These are phyloP conservation scores for Ceratina japonica DNA, from an alignment of 1,140 invertebrate genomes.

Conservation along the genomic window DNA sequence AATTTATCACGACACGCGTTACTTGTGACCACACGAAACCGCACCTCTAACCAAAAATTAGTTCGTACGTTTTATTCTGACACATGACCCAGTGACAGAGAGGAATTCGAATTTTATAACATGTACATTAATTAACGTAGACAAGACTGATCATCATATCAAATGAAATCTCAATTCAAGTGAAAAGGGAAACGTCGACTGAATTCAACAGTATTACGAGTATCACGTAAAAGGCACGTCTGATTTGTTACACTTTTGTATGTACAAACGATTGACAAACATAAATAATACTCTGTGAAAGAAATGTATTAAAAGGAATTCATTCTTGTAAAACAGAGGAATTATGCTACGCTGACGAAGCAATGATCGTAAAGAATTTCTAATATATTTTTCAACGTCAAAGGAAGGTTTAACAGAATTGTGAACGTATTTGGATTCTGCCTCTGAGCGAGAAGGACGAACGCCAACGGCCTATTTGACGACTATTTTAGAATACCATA, in stretches of 20 bases:
- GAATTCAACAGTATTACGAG: constrained; percentile 32
- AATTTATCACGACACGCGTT: not conserved
- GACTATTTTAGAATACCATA: not conserved
- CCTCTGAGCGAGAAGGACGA: not conserved
- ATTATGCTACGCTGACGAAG: not conserved
- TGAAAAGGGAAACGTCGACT: not conserved
- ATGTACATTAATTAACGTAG: constrained; percentile 9
- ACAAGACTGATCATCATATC: constrained; percentile 18
- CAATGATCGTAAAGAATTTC: not conserved
- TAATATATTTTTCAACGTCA: not conserved
- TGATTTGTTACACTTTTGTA: too few species aligned
- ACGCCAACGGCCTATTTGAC: not conserved
- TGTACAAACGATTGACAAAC: not conserved
- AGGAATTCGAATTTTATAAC: not conserved
- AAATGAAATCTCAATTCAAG: constrained; percentile 1
- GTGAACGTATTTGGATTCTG: not conserved
- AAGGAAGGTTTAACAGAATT: not conserved
- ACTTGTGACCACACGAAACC: not conserved
- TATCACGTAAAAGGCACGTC: not conserved
- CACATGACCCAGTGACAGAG: constrained; percentile 15
- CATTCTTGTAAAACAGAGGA: not conserved
- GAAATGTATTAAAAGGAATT: constrained; percentile 8
- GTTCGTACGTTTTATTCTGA: constrained; percentile 14
- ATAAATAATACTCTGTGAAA: constrained; percentile 2
- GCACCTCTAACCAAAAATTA: not conserved